Percentiles rank a stretch among this genome's conserved stretches.
Evolutionary conservation across 2,888 invertebrate species (phyloP).

Genomic region (Eupithecia pulchellata): DNA sequence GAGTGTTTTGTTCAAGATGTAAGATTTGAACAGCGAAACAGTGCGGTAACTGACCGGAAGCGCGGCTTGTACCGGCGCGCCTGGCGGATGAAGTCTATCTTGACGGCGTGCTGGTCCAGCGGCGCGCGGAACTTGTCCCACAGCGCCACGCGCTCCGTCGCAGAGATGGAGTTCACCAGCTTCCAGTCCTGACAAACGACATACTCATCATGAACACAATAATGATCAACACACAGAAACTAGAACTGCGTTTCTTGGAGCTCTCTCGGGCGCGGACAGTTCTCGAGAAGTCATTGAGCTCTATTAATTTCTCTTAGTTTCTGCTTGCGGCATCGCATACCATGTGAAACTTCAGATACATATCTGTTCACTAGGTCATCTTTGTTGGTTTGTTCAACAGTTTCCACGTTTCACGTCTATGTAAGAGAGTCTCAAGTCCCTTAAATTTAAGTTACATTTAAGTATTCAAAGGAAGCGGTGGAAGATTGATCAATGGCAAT

Average conservation of each 20-base stretch:
- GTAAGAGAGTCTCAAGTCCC: too few species aligned
- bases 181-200: constrained; percentile 88
- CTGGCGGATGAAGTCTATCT: constrained; percentile 93
- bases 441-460: neutral
- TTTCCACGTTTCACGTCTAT: too few species aligned
- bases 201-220: neutral
- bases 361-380: too few species aligned
- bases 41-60: constrained; percentile 88
- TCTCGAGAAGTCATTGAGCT: constrained; percentile 41
- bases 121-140: constrained; percentile 94
- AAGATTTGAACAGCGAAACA: too few species aligned
- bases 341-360: too few species aligned
- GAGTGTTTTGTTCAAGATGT: too few species aligned
- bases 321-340: too few species aligned
- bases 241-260: too few species aligned
- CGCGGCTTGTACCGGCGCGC: constrained; percentile 90
- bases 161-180: constrained; percentile 91
- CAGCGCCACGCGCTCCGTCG: constrained; percentile 94
- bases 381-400: too few species aligned
- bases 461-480: neutral
- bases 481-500: neutral
- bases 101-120: constrained; percentile 94
- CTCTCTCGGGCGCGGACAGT: constrained; percentile 67
- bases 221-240: neutral
- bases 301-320: too few species aligned